phyloP scores from a whole-genome alignment of 2,113 vertebrate genomes.

The Pluvianellus socialis region DNA sequence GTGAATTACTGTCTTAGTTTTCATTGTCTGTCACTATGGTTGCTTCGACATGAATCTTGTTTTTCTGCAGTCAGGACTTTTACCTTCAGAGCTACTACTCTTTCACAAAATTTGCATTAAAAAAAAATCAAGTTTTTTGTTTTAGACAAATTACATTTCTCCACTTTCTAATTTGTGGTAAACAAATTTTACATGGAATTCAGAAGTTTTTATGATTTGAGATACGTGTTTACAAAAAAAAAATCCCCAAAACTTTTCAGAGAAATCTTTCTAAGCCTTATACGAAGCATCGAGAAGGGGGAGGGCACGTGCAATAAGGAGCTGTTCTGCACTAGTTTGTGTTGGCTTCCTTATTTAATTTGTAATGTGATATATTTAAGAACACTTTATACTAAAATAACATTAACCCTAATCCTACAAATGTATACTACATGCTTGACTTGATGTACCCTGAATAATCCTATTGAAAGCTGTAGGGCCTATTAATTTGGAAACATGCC shows the following conservation, averaged over 20 bases:
- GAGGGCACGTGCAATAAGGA: background rate
- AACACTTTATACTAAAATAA: background rate
- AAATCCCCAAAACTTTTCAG: background rate
- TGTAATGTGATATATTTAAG: conserved; percentile 5
- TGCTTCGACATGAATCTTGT: background rate
- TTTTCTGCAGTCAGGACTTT: background rate
- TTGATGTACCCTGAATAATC: background rate
- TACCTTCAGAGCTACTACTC: background rate
- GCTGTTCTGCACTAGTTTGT: background rate
- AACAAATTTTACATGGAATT: background rate
- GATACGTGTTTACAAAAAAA: background rate
- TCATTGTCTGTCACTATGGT: background rate
- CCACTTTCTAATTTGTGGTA: background rate
- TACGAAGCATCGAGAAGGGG: background rate
- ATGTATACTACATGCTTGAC: background rate
- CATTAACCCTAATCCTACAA: background rate
- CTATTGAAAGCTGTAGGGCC: background rate
- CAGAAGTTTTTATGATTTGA: background rate
- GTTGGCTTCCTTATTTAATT: background rate
- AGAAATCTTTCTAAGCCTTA: background rate
- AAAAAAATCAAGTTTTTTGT: background rate
- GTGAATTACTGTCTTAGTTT: background rate
- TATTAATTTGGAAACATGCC: background rate
- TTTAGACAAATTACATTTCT: background rate
- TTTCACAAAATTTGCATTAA: background rate